Evolutionary conservation across 1,140 invertebrate species (phyloP), one percentile per base, ranked within the genome.

Genomic region (Brachystomella parvula): DNA sequence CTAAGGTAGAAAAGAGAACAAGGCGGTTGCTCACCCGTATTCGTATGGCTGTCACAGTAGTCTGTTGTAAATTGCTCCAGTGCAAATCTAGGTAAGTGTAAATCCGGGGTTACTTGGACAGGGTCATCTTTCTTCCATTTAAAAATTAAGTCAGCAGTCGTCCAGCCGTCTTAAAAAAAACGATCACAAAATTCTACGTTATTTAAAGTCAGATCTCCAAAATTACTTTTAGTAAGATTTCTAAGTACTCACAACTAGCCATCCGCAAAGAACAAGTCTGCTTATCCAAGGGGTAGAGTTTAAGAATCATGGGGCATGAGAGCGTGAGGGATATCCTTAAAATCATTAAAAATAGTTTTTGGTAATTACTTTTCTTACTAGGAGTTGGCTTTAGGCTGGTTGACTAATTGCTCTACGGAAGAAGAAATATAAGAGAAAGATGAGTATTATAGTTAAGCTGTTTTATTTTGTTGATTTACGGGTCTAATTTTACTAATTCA

Each of bases 301-400:
- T 94, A 71, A 96, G 81, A 81, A 95, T 92, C 94, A 96, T 96
- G 47, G 93, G 92, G 75, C 93, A 96, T 9, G 92, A 91, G 67
- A 96, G 83, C 47, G 93, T 94, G 69, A 96, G 79, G 12, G 92
- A 94, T 12, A 62, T 62, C 24, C 60, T 62, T 30, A 29, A 24
- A 62, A 44, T 3, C 3, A 47, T 12, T 26, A 19, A 44, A 53
- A 53, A 24, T n/a, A n/a, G n/a, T n/a, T n/a, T n/a, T n/a, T n/a
- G n/a, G n/a, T n/a, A n/a, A n/a, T n/a, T n/a, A n/a, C n/a, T n/a
- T n/a, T n/a, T n/a, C n/a, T n/a, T n/a, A n/a, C n/a, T n/a, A n/a
- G n/a, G n/a, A n/a, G n/a, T n/a, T n/a, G n/a, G n/a, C n/a, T n/a
- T n/a, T n/a, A n/a, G n/a, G n/a, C n/a, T n/a, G n/a, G n/a, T n/a